phyloP scores from a whole-genome alignment of 2,797 vertebrate genomes.

The Rhynchotus rufescens region DNA sequence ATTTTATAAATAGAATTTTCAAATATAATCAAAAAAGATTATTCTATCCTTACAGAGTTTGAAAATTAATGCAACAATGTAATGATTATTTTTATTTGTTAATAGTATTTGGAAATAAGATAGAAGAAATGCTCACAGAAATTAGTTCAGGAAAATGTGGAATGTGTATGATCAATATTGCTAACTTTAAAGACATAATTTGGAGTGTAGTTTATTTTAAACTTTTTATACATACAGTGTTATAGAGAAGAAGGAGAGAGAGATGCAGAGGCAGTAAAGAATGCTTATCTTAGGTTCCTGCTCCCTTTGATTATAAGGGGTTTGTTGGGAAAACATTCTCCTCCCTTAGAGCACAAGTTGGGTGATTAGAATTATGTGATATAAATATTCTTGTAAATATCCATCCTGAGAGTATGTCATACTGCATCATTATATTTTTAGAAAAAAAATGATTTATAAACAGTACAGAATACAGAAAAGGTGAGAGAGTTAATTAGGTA shows the following conservation, averaged over 20 bases:
- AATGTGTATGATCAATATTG: not conserved
- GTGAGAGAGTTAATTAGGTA: not conserved
- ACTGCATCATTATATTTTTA: not conserved
- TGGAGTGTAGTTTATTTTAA: not conserved
- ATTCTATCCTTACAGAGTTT: not conserved
- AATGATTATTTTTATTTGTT: not conserved
- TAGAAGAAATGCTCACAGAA: not conserved
- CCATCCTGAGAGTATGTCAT: not conserved
- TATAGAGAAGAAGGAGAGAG: not conserved
- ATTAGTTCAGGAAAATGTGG: not conserved
- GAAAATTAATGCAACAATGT: not conserved
- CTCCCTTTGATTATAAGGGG: not conserved
- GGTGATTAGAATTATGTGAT: not conserved
- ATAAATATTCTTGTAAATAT: slow-evolving; percentile 7
- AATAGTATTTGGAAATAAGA: not conserved
- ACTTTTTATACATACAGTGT: not conserved
- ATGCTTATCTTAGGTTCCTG: not conserved
- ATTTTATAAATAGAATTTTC: not conserved
- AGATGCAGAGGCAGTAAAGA: not conserved
- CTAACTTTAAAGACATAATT: not conserved
- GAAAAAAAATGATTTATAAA: not conserved
- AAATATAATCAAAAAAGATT: not conserved
- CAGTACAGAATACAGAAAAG: slow-evolving; percentile 9
- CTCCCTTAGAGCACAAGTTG: not conserved
- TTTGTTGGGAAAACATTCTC: not conserved